Evolutionary conservation across 2,888 invertebrate genomes (phyloP).

Genomic region (Mesorhabditis sp.): DNA sequence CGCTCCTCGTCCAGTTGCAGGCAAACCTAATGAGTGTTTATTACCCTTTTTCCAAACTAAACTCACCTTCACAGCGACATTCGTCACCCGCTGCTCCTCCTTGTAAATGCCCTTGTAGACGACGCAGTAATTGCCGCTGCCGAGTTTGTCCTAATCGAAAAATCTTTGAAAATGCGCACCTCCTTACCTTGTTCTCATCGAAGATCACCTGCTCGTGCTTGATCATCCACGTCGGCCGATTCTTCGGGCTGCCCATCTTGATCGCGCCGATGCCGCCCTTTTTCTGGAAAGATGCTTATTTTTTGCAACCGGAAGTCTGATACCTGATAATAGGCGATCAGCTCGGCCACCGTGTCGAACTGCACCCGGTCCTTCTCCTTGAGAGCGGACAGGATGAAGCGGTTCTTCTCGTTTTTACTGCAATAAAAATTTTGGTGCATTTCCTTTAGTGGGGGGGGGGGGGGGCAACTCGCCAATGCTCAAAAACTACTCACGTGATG

Average conservation of each 20-base stretch:
- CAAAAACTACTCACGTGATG: constrained; percentile 9
- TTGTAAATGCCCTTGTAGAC: constrained; percentile 25
- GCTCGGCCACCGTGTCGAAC: constrained; percentile 23
- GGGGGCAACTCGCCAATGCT: not conserved
- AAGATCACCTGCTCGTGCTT: constrained; percentile 29
- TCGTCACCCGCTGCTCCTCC: constrained; percentile 10
- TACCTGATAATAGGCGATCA: constrained; percentile 30
- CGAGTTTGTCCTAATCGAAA: constrained; percentile 17
- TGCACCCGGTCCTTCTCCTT: constrained; percentile 7
- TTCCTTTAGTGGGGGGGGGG: too few relatives aligned
- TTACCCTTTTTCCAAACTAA: too few relatives aligned
- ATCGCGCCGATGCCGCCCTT: constrained; percentile 19
- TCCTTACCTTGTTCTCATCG: constrained; percentile 14
- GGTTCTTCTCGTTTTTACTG: not conserved
- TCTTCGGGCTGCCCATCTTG: constrained; percentile 18
- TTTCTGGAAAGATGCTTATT: constrained; percentile 5
- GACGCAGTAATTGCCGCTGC: constrained; percentile 27
- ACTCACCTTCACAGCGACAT: constrained; percentile 18
- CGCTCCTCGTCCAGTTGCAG: not conserved
- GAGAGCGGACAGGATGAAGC: not conserved
- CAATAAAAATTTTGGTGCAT: not conserved
- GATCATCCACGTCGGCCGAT: constrained; percentile 34
- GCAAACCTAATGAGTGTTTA: not conserved
- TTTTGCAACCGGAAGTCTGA: not conserved
- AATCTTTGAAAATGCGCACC: not conserved